Base-by-base conservation (phyloP, 2,888 invertebrate genomes). In the Zootermopsis nevadensis region DNA sequence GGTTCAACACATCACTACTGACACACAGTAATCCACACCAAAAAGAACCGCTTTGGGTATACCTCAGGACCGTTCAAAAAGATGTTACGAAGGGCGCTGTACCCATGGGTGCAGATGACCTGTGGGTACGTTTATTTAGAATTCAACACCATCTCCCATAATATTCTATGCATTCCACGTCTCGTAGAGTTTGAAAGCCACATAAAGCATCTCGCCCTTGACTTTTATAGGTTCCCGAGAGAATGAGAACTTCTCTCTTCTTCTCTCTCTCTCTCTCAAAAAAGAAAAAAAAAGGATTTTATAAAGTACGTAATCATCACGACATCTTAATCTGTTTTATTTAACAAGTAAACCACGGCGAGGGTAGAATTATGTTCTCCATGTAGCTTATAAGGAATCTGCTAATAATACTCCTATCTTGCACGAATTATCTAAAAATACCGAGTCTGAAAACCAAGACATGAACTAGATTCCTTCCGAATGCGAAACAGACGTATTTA, bases 71-170 rank as follows among this genome's bases (percentile, higher is more conserved):
- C 60, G n/a, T 60, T 1, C 6, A 60, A 60, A 27, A 60, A n/a
- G 60, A n/a, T n/a, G 60, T 60, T 60, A n/a, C n/a, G 60, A 60
- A 60, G n/a, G 60, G 60, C 60, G 8, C 7, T 60, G n/a, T 60
- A 60, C 15, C 60, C 60, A 27, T 27, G 60, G 27, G 60, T 27
- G 27, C 27, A 60, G 60, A 60, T 6, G 60, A 1, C 60, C n/a
- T 69, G 3, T 69, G 69, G 69, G 33, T 19, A 69, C 10, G 69
- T 31, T 69, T 69, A 33, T 69, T 69, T 69, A 69, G 69, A 33
- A 69, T 69, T 69, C 69, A 69, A 33, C 69, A 69, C 31, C 31
- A 33, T 22, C 22, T 33, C 1, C 33, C 69, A 31, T 10, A 2
- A n/a, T 60, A 12, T 4, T 60, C 12, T 60, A 69, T 19, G 69